Conservation (phyloP, 2,113 vertebrate genomes). For the Lethenteron camtschaticum region DNA sequence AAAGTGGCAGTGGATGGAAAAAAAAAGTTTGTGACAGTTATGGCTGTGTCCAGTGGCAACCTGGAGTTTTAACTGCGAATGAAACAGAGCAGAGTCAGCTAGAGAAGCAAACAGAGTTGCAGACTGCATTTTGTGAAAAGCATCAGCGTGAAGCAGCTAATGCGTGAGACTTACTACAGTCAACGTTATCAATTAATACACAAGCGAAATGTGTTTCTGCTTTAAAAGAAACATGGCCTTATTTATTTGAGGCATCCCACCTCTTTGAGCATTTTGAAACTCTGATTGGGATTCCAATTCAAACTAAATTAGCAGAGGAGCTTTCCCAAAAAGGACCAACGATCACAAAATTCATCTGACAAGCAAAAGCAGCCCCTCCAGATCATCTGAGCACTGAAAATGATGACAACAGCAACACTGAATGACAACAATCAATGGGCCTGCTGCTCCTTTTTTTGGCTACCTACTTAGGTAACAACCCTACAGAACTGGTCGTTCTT, state of each 20-base stretch:
- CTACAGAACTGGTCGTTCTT: conserved; percentile 2
- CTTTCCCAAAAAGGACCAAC: conserved; percentile 9
- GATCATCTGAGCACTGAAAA: conserved; percentile 1
- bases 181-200: no score
- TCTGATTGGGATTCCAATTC: neutral
- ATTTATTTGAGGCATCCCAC: conserved; percentile 10
- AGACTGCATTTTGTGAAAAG: conserved; percentile 2
- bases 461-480: conserved; percentile 6
- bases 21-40: conserved; percentile 4
- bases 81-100: neutral
- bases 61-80: conserved; percentile 4
- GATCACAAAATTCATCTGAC: conserved; percentile 8
- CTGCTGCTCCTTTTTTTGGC: neutral
- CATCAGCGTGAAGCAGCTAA: conserved; percentile 7
- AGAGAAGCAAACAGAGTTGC: no score
- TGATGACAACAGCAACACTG: conserved; percentile 7
- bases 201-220: neutral
- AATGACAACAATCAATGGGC: neutral
- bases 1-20: neutral
- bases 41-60: conserved; percentile 8
- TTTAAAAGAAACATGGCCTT: conserved; percentile 8
- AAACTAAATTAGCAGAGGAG: conserved; percentile 11
- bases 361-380: conserved; percentile 5
- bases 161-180: no score
- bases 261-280: conserved; percentile 10